Base-by-base conservation (phyloP, 2,113 vertebrate species). In the Scortum barcoo region DNA sequence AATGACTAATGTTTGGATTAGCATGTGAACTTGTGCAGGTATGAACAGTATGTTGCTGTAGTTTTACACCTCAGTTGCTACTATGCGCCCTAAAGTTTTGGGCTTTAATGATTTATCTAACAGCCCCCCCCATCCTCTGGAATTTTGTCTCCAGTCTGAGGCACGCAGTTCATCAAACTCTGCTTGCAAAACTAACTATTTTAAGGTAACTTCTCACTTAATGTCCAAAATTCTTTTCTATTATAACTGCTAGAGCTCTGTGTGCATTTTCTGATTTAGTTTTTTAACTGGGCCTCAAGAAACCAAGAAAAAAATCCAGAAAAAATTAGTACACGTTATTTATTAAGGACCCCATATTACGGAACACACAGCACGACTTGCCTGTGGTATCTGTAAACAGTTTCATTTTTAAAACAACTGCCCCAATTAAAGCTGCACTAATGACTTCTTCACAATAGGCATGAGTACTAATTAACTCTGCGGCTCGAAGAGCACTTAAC, bases 11-110 rank as follows among this genome's bases (percentile, higher is more conserved):
- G 51, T 81, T 74, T 67, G 33, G 5, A 75, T 33, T 54, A 54
- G 53, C 12, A 28, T 68, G 38, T 78, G 53, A 85, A 57, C 83
- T 69, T 71, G 24, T 26, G 42, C 69, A 50, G 24, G 68, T 61
- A 83, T 73, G 42, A 83, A 30, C 4, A 13, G 76, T 53, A 74
- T 86, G 80, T 33, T 73, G 38, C 36, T 50, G 68, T 22, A 65
- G 50, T 33, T 70, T n/a, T 67, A 66, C 28, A 44, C 48, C 44
- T 82, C 36, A 46, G 24, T 19, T 61, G 24, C 26, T 22, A 40
- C 16, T 24, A 5, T 56, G 8, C 17, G 26, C 13, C 42, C 72
- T 40, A 46, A 54, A 8, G 33, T 33, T 22, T 48, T 10, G 0
- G 50, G 56, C 56, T 70, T 51, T 22, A 48, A 30, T 3, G 7